Conservation (phyloP, 2,888 invertebrate species). For the Zelleria hepariella region DNA sequence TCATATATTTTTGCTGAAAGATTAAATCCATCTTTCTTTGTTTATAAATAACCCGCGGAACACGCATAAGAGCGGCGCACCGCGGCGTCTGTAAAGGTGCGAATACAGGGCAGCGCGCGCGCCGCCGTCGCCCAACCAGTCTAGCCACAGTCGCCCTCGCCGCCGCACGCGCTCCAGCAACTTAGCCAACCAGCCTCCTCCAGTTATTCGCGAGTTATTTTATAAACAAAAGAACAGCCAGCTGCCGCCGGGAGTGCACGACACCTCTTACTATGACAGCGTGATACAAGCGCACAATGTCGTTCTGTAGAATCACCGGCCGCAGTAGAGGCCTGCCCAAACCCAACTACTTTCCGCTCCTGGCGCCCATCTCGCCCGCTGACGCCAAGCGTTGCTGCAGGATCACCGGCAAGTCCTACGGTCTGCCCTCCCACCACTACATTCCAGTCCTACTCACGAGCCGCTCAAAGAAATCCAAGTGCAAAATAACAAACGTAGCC, state of each 20-base stretch:
- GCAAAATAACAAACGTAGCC: conserved; percentile 76
- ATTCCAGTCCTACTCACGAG: conserved; percentile 79
- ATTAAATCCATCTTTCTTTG: conserved; percentile 59
- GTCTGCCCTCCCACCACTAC: conserved; percentile 82
- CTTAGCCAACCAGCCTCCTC: conserved; percentile 19
- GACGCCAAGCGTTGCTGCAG: conserved; percentile 85
- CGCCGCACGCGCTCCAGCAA: conserved; percentile 3
- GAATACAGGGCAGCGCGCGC: conserved; percentile 26
- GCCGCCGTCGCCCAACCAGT: conserved; percentile 26
- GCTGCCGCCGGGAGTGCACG: conserved; percentile 28
- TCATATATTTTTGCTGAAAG: conserved; percentile 53
- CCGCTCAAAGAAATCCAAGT: conserved; percentile 64
- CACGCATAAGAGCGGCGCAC: conserved; percentile 55
- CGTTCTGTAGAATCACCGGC: conserved; percentile 86
- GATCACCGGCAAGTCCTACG: conserved; percentile 83
- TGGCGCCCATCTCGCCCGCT: conserved; percentile 86
- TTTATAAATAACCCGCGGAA: conserved; percentile 69
- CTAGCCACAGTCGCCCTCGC: conserved; percentile 37
- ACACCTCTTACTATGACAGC: conserved; percentile 38
- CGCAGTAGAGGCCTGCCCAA: conserved; percentile 84
- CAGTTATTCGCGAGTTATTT: conserved; percentile 28
- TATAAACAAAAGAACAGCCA: conserved; percentile 20
- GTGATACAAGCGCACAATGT: conserved; percentile 61
- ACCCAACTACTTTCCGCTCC: conserved; percentile 85
- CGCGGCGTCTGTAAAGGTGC: conserved; percentile 58